Conservation (phyloP, 2,888 invertebrate genomes). For the Anthrax anthrax region DNA sequence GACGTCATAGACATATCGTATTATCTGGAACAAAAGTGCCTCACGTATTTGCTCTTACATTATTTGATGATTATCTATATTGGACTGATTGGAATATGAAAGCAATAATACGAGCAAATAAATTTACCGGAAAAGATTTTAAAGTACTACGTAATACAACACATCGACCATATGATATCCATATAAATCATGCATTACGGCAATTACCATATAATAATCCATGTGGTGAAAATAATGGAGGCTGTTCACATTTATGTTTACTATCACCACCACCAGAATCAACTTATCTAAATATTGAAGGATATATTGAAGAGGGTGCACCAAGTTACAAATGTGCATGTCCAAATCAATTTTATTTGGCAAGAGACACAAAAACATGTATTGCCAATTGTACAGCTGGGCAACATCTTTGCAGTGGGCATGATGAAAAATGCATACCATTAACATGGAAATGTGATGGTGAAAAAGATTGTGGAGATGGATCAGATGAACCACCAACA, state of each 20-base stretch:
- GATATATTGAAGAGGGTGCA: slow-evolving; percentile 65
- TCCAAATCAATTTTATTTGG: slow-evolving; percentile 84
- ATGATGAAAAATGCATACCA: slow-evolving; percentile 56
- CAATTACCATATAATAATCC: slow-evolving; percentile 80
- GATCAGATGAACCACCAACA: slow-evolving; percentile 72
- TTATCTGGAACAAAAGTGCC: slow-evolving; percentile 71
- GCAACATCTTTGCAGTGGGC: slow-evolving; percentile 41
- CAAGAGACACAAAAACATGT: slow-evolving; percentile 71
- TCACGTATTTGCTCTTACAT: slow-evolving; percentile 86
- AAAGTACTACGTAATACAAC: slow-evolving; percentile 74
- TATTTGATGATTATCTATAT: slow-evolving; percentile 86
- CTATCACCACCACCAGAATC: slow-evolving; percentile 69
- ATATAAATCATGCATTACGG: slow-evolving; percentile 77
- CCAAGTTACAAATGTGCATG: slow-evolving; percentile 78
- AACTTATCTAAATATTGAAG: slow-evolving; percentile 60
- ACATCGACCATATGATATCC: slow-evolving; percentile 88
- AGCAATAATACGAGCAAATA: slow-evolving; percentile 79
- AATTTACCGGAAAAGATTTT: slow-evolving; percentile 69
- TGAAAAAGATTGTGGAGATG: slow-evolving; percentile 83
- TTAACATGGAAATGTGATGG: slow-evolving; percentile 81
- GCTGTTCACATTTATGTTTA: slow-evolving; percentile 90
- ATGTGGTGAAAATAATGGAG: slow-evolving; percentile 83
- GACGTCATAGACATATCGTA: slow-evolving; percentile 69
- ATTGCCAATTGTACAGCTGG: slow-evolving; percentile 84
- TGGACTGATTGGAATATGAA: slow-evolving; percentile 99